A percentile compares a stretch with the other conserved stretches of the same genome.
Conservation (phyloP, 2,797 vertebrate genomes). For the Parauchenoglanis punctatus region DNA sequence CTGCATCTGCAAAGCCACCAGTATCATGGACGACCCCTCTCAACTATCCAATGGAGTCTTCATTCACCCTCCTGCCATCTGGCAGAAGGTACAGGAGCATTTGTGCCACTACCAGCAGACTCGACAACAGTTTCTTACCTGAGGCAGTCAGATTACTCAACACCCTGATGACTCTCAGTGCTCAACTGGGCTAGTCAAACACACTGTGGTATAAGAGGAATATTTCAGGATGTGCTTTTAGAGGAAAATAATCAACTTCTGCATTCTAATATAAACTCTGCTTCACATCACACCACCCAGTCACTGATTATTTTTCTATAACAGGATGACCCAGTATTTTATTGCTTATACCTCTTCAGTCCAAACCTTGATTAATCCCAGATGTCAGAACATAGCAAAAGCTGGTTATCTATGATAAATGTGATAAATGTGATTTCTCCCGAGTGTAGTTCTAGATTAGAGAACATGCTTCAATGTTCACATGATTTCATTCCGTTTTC, state of each 20-base stretch:
- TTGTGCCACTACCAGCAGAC: not conserved
- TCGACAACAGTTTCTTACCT: not conserved
- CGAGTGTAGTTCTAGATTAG: not conserved
- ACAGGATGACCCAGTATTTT: not conserved
- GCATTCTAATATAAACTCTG: not conserved
- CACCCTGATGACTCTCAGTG: not conserved
- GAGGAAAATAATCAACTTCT: not conserved
- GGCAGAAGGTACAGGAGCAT: not conserved
- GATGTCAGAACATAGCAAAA: not conserved
- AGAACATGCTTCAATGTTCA: conserved; percentile 30
- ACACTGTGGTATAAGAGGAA: not conserved
- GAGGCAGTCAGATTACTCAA: not conserved
- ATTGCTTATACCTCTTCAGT: not conserved
- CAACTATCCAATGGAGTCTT: not conserved
- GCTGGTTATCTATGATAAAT: not conserved
- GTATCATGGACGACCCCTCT: not conserved
- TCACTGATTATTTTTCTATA: not conserved
- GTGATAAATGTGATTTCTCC: not conserved
- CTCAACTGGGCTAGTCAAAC: not conserved
- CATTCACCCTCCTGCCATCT: not conserved
- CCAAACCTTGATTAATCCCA: not conserved
- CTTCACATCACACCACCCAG: not conserved
- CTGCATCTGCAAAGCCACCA: not conserved
- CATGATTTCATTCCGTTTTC: conserved; percentile 47
- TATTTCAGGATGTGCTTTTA: not conserved